phyloP scores from a whole-genome alignment of 2,888 invertebrate genomes.

The Drosophila mulleri region DNA sequence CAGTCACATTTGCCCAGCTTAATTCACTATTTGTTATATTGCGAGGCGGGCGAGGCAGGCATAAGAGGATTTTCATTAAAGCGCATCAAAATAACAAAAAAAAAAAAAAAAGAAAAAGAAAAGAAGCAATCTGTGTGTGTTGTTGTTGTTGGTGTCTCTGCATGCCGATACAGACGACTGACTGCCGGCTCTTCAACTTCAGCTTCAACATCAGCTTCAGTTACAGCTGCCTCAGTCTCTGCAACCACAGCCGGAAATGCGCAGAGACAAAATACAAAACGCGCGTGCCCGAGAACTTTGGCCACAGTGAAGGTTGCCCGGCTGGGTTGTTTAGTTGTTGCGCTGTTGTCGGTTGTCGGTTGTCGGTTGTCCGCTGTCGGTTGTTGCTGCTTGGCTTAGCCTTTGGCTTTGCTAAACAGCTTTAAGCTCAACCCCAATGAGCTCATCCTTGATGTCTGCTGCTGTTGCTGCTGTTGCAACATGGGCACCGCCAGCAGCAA shows the following conservation, averaged over 20 bases:
- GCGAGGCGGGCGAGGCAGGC: conserved; percentile 13
- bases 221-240: conserved; percentile 7
- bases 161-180: conserved; percentile 63
- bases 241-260: conserved; percentile 54
- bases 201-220: not conserved
- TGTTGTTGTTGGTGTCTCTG: conserved; percentile 38
- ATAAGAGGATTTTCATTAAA: conserved; percentile 80
- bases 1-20: conserved; percentile 22
- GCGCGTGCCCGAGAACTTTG: conserved; percentile 64
- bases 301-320: conserved; percentile 24
- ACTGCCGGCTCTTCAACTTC: not conserved
- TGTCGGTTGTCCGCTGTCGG: not conserved
- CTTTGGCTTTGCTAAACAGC: conserved; percentile 61
- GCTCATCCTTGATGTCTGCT: conserved; percentile 23
- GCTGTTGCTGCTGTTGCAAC: conserved; percentile 25
- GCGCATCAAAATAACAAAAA: conserved; percentile 62
- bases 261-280: conserved; percentile 40
- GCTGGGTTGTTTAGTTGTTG: conserved; percentile 1
- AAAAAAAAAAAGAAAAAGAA: not conserved
- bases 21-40: conserved; percentile 13
- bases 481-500: conserved; percentile 35
- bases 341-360: conserved; percentile 1
- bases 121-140: not conserved
- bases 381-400: conserved; percentile 47
- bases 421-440: conserved; percentile 28